phyloP scores from a whole-genome alignment of 30 jellyfish, hydroid and myxozoan species.

The Hydractinia symbiolongicarpus region DNA sequence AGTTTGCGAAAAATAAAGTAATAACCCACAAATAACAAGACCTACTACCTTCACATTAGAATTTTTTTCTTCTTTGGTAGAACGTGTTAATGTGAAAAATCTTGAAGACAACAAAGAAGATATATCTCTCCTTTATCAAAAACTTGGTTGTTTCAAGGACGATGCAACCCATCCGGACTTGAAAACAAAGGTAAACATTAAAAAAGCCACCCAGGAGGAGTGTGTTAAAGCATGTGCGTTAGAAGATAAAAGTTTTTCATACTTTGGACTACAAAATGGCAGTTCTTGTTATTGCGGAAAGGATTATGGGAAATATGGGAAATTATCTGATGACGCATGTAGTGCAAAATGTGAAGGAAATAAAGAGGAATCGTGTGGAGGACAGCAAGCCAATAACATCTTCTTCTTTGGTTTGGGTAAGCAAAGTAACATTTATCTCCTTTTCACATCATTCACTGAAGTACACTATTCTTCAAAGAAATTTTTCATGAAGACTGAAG shows the following conservation, averaged over 20 bases:
- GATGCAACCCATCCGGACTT: constrained; percentile 52
- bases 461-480: too few species aligned
- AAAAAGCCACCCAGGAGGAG: constrained; percentile 69
- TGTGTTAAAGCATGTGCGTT: constrained; percentile 86
- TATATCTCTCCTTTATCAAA: constrained; percentile 63
- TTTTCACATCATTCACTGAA: too few species aligned
- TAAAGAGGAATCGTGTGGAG: constrained; percentile 78
- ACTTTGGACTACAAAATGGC: constrained; percentile 89
- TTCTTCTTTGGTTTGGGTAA: constrained; percentile 79
- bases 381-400: constrained; percentile 57
- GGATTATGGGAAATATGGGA: constrained; percentile 73
- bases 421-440: neutral
- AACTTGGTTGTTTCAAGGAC: constrained; percentile 84
- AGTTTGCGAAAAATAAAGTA: too few species aligned
- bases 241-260: constrained; percentile 76
- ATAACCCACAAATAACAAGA: too few species aligned
- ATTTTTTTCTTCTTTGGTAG: neutral
- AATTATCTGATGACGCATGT: constrained; percentile 47
- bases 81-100: neutral
- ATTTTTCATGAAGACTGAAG: too few species aligned
- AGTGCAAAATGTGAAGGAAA: constrained; percentile 57
- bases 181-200: constrained; percentile 40
- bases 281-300: constrained; percentile 75
- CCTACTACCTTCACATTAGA: too few species aligned
- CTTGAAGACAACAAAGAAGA: constrained; percentile 67